phyloP scores from a whole-genome alignment of 2,888 invertebrate species.

The Boloria euphrosyne region DNA sequence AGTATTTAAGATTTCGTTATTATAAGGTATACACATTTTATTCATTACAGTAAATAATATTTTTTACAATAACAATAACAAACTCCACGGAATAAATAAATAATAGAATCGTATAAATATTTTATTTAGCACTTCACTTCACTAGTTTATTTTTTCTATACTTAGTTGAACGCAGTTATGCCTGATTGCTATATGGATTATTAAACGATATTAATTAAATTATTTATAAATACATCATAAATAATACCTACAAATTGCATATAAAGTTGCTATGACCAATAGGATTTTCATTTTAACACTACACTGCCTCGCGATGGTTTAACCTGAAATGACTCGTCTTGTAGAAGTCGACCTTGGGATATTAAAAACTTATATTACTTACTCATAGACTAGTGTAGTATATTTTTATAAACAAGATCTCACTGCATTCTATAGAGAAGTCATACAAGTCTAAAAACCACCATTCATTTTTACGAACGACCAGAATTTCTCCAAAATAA shows the following conservation, averaged over 20 bases:
- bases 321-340: conserved; percentile 1
- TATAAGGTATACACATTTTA: no score
- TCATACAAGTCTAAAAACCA: no score
- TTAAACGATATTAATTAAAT: not conserved
- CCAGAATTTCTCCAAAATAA: no score
- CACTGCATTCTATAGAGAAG: no score
- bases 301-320: not conserved
- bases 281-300: conserved; percentile 16
- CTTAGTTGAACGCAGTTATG: no score
- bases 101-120: not conserved
- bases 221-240: not conserved
- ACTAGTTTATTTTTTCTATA: no score
- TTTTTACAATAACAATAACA: no score
- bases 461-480: no score
- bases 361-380: not conserved
- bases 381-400: not conserved
- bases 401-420: not conserved
- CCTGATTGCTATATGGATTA: not conserved
- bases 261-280: not conserved
- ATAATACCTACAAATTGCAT: not conserved
- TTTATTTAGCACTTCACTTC: not conserved
- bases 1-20: no score
- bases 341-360: conserved; percentile 5
- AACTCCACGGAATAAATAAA: not conserved
- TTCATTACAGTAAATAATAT: no score